Base-by-base conservation (phyloP, 1,140 invertebrate species). In the Oppia nitens region DNA sequence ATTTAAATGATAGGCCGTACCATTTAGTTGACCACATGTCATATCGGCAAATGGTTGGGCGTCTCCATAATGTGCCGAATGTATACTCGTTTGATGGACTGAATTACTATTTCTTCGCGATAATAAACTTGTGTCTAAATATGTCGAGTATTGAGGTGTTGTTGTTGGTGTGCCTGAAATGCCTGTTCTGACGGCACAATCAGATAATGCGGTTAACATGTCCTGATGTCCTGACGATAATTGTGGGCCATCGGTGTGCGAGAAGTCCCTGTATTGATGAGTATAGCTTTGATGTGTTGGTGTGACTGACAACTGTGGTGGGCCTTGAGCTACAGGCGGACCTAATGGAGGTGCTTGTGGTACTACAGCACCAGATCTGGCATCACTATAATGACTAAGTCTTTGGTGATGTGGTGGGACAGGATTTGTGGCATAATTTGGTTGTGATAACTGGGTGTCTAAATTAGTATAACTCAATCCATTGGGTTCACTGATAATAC, bases 401-500 rank as follows among this genome's bases (percentile, higher is more conserved):
- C 24, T 47, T 14, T 26, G 25, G 50, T 53, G 27, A 59, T 57
- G 59, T 6, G 56, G 50, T 50, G 54, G 50, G 12, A 45, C 54
- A 2, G 55, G 27, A 56, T 60, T 51, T n/a, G 20, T 24, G 57
- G 51, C 21, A 20, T 58, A 25, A 17, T 20, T 40, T 17, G 32
- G 32, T 40, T 40, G 32, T n/a, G n/a, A n/a, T n/a, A n/a, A n/a
- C n/a, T 9, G 60, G 9, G 24, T 27, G 29, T 92, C 87, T 65
- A 92, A 71, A 71, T 91, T 91, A 0, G 87, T 91, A 69, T 92
- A 92, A 68, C 86, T 87, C 47, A 90, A 72, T 0, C 87, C 86
- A 57, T 85, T 85, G 64, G 85, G 82, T 0, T 84, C 83, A 64
- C 81, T 86, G 52, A 88, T 87, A 21, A 87, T 85, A 11, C 51